phyloP scores from a whole-genome alignment of 2,888 invertebrate genomes.

The Bembecia ichneumoniformis region DNA sequence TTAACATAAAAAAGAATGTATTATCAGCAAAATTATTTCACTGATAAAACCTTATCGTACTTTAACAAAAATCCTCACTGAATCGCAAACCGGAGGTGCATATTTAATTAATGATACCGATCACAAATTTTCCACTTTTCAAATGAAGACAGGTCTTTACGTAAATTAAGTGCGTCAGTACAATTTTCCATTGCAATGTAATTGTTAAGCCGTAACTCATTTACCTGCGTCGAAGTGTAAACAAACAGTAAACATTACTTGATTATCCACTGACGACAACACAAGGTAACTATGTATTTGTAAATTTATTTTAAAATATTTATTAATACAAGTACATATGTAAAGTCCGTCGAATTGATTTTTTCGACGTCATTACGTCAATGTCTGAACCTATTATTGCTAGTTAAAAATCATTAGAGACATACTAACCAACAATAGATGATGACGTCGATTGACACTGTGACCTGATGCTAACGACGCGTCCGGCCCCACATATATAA shows the following conservation, averaged over 20 bases:
- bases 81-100: not conserved
- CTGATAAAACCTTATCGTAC: too few relatives aligned
- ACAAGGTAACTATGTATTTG: too few relatives aligned
- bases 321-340: too few relatives aligned
- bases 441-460: not conserved
- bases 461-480: conserved; percentile 7
- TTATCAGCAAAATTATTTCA: too few relatives aligned
- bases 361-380: not conserved
- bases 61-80: too few relatives aligned
- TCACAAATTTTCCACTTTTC: not conserved
- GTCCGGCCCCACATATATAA: conserved; percentile 29
- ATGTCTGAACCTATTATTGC: not conserved
- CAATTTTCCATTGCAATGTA: not conserved
- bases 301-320: too few relatives aligned
- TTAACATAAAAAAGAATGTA: too few relatives aligned
- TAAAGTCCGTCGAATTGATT: not conserved
- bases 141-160: not conserved
- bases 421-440: not conserved
- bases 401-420: not conserved
- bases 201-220: not conserved
- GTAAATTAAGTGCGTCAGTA: not conserved
- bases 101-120: not conserved
- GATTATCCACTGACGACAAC: too few relatives aligned
- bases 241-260: not conserved
- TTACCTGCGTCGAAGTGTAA: not conserved